phyloP scores from a whole-genome alignment of 2,888 invertebrate species.

The Limnephilus lunatus region DNA sequence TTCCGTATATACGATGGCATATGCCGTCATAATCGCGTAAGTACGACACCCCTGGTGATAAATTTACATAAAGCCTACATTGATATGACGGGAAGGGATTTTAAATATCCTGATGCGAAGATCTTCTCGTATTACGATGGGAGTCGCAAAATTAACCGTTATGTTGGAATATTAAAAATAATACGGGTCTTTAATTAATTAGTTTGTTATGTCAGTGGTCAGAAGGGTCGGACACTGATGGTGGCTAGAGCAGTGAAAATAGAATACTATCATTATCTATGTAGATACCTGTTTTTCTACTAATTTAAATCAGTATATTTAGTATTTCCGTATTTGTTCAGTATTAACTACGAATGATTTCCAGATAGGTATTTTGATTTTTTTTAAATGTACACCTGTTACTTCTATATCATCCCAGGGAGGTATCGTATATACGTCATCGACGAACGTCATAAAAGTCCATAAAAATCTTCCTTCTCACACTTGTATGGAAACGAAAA shows the following conservation, averaged over 20 bases:
- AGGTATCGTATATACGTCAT: no score
- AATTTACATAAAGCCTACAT: constrained; percentile 49
- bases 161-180: neutral
- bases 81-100: constrained; percentile 41
- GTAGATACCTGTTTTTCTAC: neutral
- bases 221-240: neutral
- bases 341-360: no score
- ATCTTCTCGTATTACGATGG: constrained; percentile 1
- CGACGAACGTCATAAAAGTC: no score
- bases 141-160: neutral
- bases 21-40: constrained; percentile 44
- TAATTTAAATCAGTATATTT: neutral
- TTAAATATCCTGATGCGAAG: constrained; percentile 44
- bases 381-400: no score
- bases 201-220: neutral
- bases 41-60: constrained; percentile 42
- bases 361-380: no score
- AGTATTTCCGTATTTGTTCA: no score
- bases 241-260: neutral
- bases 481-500: no score
- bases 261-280: neutral
- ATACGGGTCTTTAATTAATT: neutral
- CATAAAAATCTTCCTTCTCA: no score
- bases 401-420: no score
- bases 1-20: constrained; percentile 11